Evolutionary conservation across 2,113 vertebrate species (phyloP).

Genomic region (Stictonetta naevosa): DNA sequence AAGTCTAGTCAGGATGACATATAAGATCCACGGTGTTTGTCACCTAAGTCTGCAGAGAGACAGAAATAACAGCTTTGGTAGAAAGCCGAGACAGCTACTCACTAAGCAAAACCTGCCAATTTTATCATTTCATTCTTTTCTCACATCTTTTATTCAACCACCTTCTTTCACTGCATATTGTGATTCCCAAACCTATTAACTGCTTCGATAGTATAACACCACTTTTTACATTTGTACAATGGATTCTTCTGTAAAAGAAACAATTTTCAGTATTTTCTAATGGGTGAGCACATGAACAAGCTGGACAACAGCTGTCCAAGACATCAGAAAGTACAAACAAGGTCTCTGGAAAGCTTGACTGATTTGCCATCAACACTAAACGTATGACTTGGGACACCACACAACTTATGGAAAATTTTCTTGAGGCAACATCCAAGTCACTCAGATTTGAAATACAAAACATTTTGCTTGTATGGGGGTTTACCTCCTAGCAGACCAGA

Average conservation of each 20-base stretch:
- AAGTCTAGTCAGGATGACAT: neutral
- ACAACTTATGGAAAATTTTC: neutral
- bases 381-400: neutral
- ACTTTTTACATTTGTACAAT: neutral
- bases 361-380: neutral
- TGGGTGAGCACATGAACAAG: neutral
- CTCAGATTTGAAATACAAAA: neutral
- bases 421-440: neutral
- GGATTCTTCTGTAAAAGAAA: neutral
- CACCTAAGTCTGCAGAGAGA: neutral
- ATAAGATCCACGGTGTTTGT: neutral
- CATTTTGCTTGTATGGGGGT: neutral
- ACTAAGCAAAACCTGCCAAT: neutral
- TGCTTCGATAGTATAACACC: neutral
- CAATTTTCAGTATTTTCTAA: neutral
- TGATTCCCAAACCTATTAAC: neutral
- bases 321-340: neutral
- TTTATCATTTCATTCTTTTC: neutral
- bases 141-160: neutral
- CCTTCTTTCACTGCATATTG: neutral
- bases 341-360: neutral
- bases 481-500: neutral
- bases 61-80: constrained; percentile 4
- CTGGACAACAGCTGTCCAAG: neutral
- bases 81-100: neutral